Evolutionary conservation across 2,888 invertebrate species (phyloP).

Genomic region (Drosophila kambysellisi): DNA sequence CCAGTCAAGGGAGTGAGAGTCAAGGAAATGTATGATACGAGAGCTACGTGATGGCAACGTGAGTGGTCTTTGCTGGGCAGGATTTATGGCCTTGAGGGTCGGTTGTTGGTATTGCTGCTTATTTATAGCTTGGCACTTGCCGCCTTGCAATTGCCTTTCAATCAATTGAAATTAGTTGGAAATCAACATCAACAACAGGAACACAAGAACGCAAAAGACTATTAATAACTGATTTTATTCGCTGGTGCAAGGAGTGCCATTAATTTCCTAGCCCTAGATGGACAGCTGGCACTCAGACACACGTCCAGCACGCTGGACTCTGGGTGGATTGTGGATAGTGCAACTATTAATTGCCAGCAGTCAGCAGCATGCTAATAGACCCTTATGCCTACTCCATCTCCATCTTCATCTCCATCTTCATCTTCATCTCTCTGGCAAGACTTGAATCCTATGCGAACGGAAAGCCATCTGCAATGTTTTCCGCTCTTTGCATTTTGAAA

Average conservation of each 20-base stretch:
- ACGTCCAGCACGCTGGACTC: slow-evolving; percentile 25
- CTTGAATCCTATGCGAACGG: slow-evolving; percentile 29
- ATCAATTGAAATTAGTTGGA: slow-evolving; percentile 70
- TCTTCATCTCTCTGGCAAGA: slow-evolving; percentile 3
- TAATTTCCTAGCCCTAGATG: slow-evolving; percentile 60
- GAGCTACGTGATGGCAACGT: slow-evolving; percentile 24
- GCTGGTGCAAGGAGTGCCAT: slow-evolving; percentile 41
- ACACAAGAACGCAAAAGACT: slow-evolving; percentile 33
- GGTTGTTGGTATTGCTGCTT: slow-evolving; percentile 13
- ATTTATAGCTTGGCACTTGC: slow-evolving; percentile 63
- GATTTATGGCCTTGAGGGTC: slow-evolving; percentile 39
- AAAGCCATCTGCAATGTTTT: slow-evolving; percentile 70
- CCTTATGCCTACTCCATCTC: slow-evolving; percentile 31
- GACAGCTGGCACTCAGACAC: slow-evolving; percentile 60
- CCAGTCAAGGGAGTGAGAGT: slow-evolving; percentile 17
- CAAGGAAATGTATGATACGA: not conserved
- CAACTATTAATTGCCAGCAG: slow-evolving; percentile 69
- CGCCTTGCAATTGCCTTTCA: slow-evolving; percentile 61
- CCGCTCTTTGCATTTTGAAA: slow-evolving; percentile 77
- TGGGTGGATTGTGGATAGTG: not conserved
- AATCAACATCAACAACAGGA: slow-evolving; percentile 40
- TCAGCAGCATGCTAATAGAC: slow-evolving; percentile 74
- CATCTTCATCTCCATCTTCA: not conserved
- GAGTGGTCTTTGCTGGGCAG: slow-evolving; percentile 45
- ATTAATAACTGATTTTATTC: slow-evolving; percentile 75